Evolutionary conservation across 2,888 invertebrate species (phyloP).

Genomic region (Tryphoninae sp.): DNA sequence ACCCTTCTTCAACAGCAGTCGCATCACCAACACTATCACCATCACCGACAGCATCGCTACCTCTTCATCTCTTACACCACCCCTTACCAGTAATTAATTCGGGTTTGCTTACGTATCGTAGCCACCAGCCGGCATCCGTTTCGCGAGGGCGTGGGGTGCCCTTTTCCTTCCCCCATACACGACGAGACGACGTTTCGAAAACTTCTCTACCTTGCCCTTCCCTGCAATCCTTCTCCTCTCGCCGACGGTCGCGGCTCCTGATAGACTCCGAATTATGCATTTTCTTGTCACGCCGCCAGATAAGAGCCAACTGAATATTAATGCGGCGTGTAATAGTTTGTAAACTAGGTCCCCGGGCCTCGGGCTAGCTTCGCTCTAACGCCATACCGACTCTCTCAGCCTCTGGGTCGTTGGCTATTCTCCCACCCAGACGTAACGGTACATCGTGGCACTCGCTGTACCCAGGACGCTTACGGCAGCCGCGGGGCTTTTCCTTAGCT

Average conservation of each 20-base stretch:
- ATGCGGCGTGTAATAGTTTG: constrained; percentile 79
- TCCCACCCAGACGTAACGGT: constrained; percentile 50
- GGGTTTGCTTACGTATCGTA: constrained; percentile 72
- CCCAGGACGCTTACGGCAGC: constrained; percentile 50
- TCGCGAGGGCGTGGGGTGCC: constrained; percentile 20
- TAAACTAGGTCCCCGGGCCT: constrained; percentile 76
- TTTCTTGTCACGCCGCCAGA: constrained; percentile 79
- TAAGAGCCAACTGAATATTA: constrained; percentile 80
- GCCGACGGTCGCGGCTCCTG: constrained; percentile 60
- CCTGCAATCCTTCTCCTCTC: constrained; percentile 48
- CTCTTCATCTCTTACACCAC: constrained; percentile 58
- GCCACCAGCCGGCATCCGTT: constrained; percentile 61
- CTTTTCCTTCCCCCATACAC: constrained; percentile 15
- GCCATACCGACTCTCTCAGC: constrained; percentile 8
- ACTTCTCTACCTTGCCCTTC: constrained; percentile 28
- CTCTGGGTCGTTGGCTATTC: constrained; percentile 44
- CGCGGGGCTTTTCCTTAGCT: constrained; percentile 50
- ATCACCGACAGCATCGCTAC: constrained; percentile 38
- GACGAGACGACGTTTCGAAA: constrained; percentile 46
- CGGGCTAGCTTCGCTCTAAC: constrained; percentile 44
- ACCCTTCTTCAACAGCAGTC: constrained; percentile 34
- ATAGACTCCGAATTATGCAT: constrained; percentile 78
- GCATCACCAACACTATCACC: constrained; percentile 40
- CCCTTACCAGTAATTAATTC: constrained; percentile 74
- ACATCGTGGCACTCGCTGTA: constrained; percentile 27